Evolutionary conservation across 1,140 invertebrate genomes (phyloP), one percentile per base, ranked within the genome.

Genomic region (Ladona fulva): DNA sequence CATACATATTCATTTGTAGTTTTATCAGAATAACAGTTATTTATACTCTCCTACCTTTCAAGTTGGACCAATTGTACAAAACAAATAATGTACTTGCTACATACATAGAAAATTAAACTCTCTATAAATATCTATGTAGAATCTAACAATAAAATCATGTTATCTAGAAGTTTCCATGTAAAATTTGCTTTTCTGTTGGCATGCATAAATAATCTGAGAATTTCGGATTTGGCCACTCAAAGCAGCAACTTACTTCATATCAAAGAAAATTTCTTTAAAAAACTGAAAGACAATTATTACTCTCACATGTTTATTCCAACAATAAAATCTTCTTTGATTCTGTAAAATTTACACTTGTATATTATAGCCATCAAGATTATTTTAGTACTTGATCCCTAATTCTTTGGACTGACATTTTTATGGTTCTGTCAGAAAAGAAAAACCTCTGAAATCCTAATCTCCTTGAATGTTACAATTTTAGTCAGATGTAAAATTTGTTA

Each of bases 61-160:
- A 66, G 14, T 66, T 66, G 52, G 52, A 66, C 52, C 14, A 66
- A 19, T 66, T 66, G 52, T 66, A 66, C 52, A 66, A 6, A 16
- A 66, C 10, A 66, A 66, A 66, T 66, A 8, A 37, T 66, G n/a
- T 19, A 66, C 5, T 66, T 22, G 14, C 52, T 19, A 19, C n/a
- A 10, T 52, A 52, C 10, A 22, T 66, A 66, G 14, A 66, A 66
- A 66, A 66, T 66, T 66, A 66, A 66, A 66, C n/a, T 19, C 52
- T 66, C 52, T 66, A 66, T 66, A 66, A 66, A 66, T 66, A 66
- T 66, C n/a, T 66, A 66, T 66, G 12, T 12, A 66, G n/a, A 66
- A 66, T 66, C 52, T 66, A 66, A 66, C 12, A 66, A 66, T 66
- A 22, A 19, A 66, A 6, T 66, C 29, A 6, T 66, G 1, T 66